A percentile compares a stretch with the other conserved stretches of the same genome.
These are phyloP conservation scores for Heliangelus exortis DNA, from an alignment of 2,797 vertebrate genomes.

Conservation along the genomic window DNA sequence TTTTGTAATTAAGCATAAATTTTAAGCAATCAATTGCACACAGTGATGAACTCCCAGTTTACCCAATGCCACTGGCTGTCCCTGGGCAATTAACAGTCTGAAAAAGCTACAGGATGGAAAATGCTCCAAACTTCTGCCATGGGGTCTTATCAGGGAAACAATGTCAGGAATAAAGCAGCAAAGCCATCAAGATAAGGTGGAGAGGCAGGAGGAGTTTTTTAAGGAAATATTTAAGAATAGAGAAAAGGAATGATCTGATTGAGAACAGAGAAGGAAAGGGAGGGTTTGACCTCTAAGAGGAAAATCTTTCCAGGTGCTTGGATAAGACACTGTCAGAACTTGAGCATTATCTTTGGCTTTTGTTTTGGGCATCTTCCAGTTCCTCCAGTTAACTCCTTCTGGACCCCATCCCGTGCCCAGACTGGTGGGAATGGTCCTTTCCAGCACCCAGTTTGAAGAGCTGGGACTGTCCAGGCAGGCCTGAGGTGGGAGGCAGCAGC, in stretches of 20 bases:
- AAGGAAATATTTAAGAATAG: neutral
- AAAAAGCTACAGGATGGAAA: neutral
- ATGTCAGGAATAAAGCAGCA: neutral
- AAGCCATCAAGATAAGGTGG: neutral
- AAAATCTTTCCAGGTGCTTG: neutral
- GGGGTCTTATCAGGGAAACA: neutral
- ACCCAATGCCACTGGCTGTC: neutral
- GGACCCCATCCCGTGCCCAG: neutral
- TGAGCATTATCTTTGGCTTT: neutral
- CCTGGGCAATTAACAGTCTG: neutral
- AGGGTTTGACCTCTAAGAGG: neutral
- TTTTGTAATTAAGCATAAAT: slow-evolving; percentile 55
- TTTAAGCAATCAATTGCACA: slow-evolving; percentile 33
- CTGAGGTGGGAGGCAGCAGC: neutral
- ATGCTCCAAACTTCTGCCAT: neutral
- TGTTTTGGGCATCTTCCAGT: slow-evolving; percentile 14
- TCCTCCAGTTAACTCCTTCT: slow-evolving; percentile 13
- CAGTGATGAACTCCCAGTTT: neutral
- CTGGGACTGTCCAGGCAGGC: neutral
- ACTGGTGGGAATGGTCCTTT: neutral
- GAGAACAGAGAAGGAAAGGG: neutral
- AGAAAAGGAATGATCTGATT: neutral
- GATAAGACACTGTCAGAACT: neutral
- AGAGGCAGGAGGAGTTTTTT: neutral
- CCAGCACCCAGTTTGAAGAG: neutral